Conservation (phyloP, 2,888 invertebrate species). For the Callyntrura guangdongensis region DNA sequence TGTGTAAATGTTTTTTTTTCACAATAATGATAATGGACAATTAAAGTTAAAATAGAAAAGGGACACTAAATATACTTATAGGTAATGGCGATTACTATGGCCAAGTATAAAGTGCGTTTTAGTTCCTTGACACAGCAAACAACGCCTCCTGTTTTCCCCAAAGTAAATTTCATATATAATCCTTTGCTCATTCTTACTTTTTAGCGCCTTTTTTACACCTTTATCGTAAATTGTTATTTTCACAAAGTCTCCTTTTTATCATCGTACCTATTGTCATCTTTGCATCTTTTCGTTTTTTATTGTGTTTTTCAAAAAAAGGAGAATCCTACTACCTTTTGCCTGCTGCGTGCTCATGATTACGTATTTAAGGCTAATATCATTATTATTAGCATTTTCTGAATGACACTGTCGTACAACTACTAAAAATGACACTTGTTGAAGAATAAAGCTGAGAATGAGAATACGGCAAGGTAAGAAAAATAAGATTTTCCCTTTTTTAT, state of each 20-base stretch:
- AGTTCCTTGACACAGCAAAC: conserved; percentile 29
- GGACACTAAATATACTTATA: too few relatives aligned
- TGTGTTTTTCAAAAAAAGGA: neutral
- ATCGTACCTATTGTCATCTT: neutral
- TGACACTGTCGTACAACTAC: neutral
- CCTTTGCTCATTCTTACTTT: conserved; percentile 36
- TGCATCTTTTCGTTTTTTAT: neutral
- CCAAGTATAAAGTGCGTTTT: conserved; percentile 18
- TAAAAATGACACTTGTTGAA: neutral
- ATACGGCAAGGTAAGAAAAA: neutral
- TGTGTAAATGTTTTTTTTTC: conserved; percentile 3
- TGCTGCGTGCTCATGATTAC: neutral
- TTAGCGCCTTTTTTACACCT: neutral
- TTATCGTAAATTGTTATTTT: conserved; percentile 10
- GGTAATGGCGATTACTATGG: neutral
- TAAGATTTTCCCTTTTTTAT: conserved; percentile 29
- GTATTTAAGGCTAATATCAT: conserved; percentile 8
- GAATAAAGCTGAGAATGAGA: conserved; percentile 11
- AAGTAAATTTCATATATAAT: neutral
- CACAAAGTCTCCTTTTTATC: neutral
- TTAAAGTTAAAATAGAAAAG: neutral
- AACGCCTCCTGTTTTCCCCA: neutral
- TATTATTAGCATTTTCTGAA: conserved; percentile 18
- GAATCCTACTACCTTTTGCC: neutral
- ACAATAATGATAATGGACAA: conserved; percentile 41